Conservation (phyloP, 2,888 invertebrate species). For the Hydropsyche betteni region DNA sequence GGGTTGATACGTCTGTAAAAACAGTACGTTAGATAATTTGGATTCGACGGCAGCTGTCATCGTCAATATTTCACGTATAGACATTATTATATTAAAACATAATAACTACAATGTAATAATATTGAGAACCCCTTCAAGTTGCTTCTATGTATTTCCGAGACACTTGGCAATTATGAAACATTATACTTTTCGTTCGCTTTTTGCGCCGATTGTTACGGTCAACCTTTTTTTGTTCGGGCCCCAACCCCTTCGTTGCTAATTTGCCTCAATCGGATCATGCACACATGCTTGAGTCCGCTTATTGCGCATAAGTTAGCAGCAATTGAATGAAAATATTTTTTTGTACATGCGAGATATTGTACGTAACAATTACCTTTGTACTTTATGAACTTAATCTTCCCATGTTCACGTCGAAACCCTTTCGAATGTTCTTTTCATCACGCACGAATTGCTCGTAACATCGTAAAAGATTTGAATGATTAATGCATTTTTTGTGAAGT, state of each 20-base stretch:
- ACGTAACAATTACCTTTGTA: too few species aligned
- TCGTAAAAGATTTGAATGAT: not conserved
- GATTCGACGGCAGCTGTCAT: too few species aligned
- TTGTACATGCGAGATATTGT: too few species aligned
- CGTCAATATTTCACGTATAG: too few species aligned
- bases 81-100: too few species aligned
- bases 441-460: not conserved
- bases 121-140: too few species aligned
- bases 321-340: constrained; percentile 15
- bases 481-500: not conserved
- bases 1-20: too few species aligned
- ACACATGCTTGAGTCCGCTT: constrained; percentile 23
- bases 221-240: constrained; percentile 38
- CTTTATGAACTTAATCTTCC: too few species aligned
- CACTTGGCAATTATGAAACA: constrained; percentile 49
- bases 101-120: too few species aligned
- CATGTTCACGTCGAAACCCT: not conserved
- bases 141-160: constrained; percentile 39
- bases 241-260: constrained; percentile 7
- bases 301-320: constrained; percentile 2
- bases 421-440: not conserved
- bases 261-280: constrained; percentile 23
- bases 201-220: constrained; percentile 37
- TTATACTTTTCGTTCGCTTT: constrained; percentile 47
- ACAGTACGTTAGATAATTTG: too few species aligned